These are phyloP conservation scores for Drosophila albomicans DNA, from an alignment of 1,140 invertebrate genomes.

Conservation along the genomic window DNA sequence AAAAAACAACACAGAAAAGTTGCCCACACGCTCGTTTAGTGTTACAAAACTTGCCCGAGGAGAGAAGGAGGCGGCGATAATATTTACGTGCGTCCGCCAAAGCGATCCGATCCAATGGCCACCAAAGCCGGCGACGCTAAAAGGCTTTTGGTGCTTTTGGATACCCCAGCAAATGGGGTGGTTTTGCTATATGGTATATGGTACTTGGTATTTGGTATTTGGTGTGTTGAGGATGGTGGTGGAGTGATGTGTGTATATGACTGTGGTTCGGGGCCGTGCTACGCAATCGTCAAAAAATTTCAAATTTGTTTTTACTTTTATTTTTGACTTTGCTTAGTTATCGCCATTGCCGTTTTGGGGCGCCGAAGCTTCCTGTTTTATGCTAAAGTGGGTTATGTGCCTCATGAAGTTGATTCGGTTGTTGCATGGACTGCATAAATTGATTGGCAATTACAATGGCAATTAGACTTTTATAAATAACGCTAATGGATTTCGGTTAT, in stretches of 20 bases:
- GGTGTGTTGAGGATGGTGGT: conserved; percentile 13
- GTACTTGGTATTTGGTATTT: background rate
- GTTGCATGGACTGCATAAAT: conserved; percentile 61
- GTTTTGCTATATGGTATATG: background rate
- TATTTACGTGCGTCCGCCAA: conserved; percentile 69
- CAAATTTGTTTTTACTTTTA: conserved; percentile 47
- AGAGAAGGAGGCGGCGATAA: conserved; percentile 38
- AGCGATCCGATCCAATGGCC: conserved; percentile 9
- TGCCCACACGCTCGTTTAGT: conserved; percentile 71
- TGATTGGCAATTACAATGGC: conserved; percentile 64
- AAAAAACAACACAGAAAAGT: conserved; percentile 54
- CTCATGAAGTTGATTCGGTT: conserved; percentile 36
- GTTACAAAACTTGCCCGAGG: conserved; percentile 60
- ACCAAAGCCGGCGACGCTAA: conserved; percentile 15
- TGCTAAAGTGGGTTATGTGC: conserved; percentile 57
- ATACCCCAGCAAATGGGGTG: conserved; percentile 26
- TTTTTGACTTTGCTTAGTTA: conserved; percentile 21
- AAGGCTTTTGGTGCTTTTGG: conserved; percentile 8
- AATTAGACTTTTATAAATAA: conserved; percentile 76
- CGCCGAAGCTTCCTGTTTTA: conserved; percentile 58
- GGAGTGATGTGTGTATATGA: conserved; percentile 3
- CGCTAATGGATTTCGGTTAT: conserved; percentile 61
- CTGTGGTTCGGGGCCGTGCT: conserved; percentile 40
- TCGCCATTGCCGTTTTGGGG: conserved; percentile 64
- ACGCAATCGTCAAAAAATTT: conserved; percentile 77